Conservation (phyloP, 2,797 vertebrate genomes). For the Monodelphis domestica region DNA sequence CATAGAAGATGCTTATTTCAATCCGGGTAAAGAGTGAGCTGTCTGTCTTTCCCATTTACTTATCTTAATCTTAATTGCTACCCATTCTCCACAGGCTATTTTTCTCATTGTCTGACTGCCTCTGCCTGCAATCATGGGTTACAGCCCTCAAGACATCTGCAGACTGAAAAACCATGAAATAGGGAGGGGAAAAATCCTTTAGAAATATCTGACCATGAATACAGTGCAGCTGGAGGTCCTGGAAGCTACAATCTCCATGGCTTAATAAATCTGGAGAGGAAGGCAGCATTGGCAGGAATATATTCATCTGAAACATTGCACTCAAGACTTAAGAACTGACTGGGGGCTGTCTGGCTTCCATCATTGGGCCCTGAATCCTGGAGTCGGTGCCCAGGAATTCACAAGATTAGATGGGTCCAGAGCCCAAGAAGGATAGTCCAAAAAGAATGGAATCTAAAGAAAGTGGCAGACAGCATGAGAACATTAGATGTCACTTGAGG, state of each 20-base stretch:
- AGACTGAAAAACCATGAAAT: conserved; percentile 52
- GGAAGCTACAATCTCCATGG: neutral
- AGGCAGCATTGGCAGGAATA: neutral
- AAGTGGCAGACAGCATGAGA: neutral
- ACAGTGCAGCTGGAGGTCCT: neutral
- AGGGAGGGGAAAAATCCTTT: conserved; percentile 46
- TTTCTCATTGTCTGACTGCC: conserved; percentile 48
- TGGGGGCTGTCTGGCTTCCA: neutral
- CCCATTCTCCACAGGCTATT: conserved; percentile 55
- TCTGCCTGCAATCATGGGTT: conserved; percentile 58
- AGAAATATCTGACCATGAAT: conserved; percentile 47
- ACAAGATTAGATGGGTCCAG: neutral
- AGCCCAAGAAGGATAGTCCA: neutral
- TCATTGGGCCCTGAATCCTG: neutral
- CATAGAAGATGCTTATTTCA: conserved; percentile 69
- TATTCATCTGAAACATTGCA: conserved; percentile 13
- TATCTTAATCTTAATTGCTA: conserved; percentile 73
- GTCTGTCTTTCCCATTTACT: conserved; percentile 67
- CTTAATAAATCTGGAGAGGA: neutral
- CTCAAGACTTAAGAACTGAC: neutral
- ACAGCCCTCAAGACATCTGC: conserved; percentile 64
- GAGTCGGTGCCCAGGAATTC: neutral
- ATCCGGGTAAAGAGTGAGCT: conserved; percentile 53
- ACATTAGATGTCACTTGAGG: neutral
- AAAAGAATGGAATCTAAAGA: neutral